These are phyloP conservation scores for Matsumurasca onukii DNA, from an alignment of 1,140 invertebrate species.

Conservation along the genomic window DNA sequence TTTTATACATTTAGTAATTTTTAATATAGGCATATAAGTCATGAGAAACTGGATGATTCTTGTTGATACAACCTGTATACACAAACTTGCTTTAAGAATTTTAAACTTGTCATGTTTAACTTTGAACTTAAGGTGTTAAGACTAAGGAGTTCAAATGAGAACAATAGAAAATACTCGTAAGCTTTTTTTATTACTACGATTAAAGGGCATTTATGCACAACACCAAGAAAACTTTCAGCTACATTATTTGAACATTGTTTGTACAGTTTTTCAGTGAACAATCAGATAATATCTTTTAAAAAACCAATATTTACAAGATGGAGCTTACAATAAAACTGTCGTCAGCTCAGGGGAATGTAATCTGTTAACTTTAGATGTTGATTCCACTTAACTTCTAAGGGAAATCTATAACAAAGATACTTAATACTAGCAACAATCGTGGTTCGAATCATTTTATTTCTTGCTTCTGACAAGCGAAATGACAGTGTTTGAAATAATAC, in stretches of 20 bases:
- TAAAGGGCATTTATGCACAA: conserved; percentile 10
- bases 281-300: not conserved
- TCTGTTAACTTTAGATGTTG: not conserved
- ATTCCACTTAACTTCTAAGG: not conserved
- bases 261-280: not conserved
- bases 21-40: too few relatives aligned
- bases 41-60: too few relatives aligned
- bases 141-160: not conserved
- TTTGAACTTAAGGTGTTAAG: too few relatives aligned
- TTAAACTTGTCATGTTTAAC: too few relatives aligned
- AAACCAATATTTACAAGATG: conserved; percentile 24
- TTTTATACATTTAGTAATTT: too few relatives aligned
- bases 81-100: too few relatives aligned
- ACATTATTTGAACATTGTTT: conserved; percentile 21
- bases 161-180: conserved; percentile 5
- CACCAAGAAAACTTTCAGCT: conserved; percentile 22
- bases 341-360: conserved; percentile 1
- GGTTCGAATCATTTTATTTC: too few relatives aligned
- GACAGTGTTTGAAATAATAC: too few relatives aligned
- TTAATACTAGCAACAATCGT: too few relatives aligned
- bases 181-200: conserved; percentile 25
- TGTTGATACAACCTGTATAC: too few relatives aligned
- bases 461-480: too few relatives aligned
- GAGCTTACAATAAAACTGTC: not conserved
- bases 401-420: too few relatives aligned